Evolutionary conservation across 2,888 invertebrate species (phyloP), one percentile per base, ranked within the genome.

Genomic region (Sarcophaga carnaria): DNA sequence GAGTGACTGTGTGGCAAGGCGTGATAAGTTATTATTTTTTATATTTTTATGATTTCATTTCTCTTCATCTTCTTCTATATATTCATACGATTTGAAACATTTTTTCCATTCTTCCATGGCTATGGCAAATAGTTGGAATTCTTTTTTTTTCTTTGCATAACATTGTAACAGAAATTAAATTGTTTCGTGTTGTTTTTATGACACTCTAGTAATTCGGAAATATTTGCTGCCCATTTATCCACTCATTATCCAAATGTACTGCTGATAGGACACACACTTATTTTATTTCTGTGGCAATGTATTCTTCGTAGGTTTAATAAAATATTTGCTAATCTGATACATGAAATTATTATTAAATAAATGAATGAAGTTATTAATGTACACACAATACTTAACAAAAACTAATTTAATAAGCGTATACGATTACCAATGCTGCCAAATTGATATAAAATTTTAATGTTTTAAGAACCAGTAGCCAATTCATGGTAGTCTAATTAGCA

Each of bases 21-120:
- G n/a, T 64, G 75, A 78, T 81, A 81, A 84, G n/a, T 78, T 78
- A 75, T 84, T 84, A 67, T 78, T 81, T 84, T 78, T 80, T 81
- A 84, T 69, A 49, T 45, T 74, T 59, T 64, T 45, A 17, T 45
- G 17, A 1, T 71, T 54, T 14, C 20, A n/a, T 12, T 37, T 69
- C 69, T 17, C 49, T 69, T 10, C n/a, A 3, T 49, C 47, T 59
- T 20, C 45, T 75, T 17, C 27, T 54, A n/a, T 12, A 11, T 27
- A 12, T 45, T 17, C 0, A 0, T 37, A 37, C 37, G 2, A 37
- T 37, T 37, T 37, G 2, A 37, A 37, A 37, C 8, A 37, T 37
- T 37, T 64, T 8, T 75, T 75, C 63, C 17, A 11, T 62, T 22
- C 6, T 63, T 47, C 17, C 47, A 12, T 49, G 27, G 12, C 20